Evolutionary conservation across 2,797 vertebrate genomes (phyloP).

Genomic region (Danio aesculapii): DNA sequence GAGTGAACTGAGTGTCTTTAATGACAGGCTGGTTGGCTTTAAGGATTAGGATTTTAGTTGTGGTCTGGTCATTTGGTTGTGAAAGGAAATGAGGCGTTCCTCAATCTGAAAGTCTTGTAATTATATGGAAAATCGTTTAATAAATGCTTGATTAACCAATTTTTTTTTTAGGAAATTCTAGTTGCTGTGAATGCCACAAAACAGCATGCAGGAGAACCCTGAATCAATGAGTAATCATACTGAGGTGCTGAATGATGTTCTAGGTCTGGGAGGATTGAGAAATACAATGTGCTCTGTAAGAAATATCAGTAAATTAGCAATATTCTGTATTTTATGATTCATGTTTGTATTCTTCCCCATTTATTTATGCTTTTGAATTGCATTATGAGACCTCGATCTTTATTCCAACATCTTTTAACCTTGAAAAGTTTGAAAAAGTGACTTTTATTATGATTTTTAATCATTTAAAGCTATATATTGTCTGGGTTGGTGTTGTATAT

Average conservation of each 20-base stretch:
- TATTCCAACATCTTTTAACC: too few species aligned
- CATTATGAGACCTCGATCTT: too few species aligned
- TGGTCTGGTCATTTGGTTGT: slow-evolving; percentile 12
- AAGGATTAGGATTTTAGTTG: not conserved
- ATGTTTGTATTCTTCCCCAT: too few species aligned
- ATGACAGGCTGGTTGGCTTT: not conserved
- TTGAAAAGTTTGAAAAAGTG: too few species aligned
- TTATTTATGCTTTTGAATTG: too few species aligned
- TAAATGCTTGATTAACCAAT: not conserved
- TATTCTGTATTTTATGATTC: too few species aligned
- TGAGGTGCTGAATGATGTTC: not conserved
- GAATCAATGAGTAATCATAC: not conserved
- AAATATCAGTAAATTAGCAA: too few species aligned
- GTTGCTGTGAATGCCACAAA: not conserved
- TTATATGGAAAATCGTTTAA: slow-evolving; percentile 6
- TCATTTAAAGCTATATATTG: too few species aligned
- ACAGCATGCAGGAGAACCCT: not conserved
- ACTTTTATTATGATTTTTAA: too few species aligned
- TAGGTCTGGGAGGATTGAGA: not conserved
- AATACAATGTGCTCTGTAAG: not conserved
- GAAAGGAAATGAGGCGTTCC: not conserved
- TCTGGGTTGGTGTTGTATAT: too few species aligned
- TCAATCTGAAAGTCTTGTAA: slow-evolving; percentile 7
- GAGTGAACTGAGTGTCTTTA: not conserved
- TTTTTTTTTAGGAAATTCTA: not conserved